Base-by-base conservation (phyloP, 2,797 vertebrate genomes). In the Arnoldichthys spilopterus region DNA sequence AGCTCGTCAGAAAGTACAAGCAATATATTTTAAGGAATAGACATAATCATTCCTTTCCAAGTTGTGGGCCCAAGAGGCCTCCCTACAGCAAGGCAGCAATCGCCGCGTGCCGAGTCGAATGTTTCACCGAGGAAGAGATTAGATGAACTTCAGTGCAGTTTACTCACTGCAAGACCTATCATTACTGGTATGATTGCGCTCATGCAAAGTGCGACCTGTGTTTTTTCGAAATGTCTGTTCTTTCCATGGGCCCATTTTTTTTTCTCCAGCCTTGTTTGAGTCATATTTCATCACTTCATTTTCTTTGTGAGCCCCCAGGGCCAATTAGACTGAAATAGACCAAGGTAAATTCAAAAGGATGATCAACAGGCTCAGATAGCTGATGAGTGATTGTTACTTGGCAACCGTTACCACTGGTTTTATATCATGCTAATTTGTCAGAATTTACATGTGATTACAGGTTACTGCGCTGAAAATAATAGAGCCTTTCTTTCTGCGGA, bases 341-440 rank as follows among this genome's bases (percentile, higher is more conserved):
- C 37, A 30, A 79, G 53, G 69, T 59, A 75, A 67, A 81, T 76
- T 80, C 15, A 37, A 84, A 74, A 83, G 72, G 75, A 62, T 78
- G 75, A 78, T 85, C 72, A 85, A 81, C 81, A 69, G 74, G 76
- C 80, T 81, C 61, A 70, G 61, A 74, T 74, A 79, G 79, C 73
- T 77, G 56, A 79, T 72, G 85, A 67, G 63, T 73, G 75, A 84
- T 76, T 75, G 85, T 86, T 86, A 83, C 85, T 76, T 83, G 73
- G 85, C 83, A 85, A 86, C 85, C 26, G 74, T 73, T 78, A 72
- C 71, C 75, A 77, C 73, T 71, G 77, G 73, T 77, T 82, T 77
- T 63, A 82, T 76, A 69, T 84, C 79, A 84, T 85, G 83, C 82
- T 80, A 82, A 86, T 86, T 78, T 69, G 45, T 45, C 15, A 30